These are phyloP conservation scores for Leptopilina syphax DNA, from an alignment of 2,888 invertebrate genomes.

Conservation along the genomic window DNA sequence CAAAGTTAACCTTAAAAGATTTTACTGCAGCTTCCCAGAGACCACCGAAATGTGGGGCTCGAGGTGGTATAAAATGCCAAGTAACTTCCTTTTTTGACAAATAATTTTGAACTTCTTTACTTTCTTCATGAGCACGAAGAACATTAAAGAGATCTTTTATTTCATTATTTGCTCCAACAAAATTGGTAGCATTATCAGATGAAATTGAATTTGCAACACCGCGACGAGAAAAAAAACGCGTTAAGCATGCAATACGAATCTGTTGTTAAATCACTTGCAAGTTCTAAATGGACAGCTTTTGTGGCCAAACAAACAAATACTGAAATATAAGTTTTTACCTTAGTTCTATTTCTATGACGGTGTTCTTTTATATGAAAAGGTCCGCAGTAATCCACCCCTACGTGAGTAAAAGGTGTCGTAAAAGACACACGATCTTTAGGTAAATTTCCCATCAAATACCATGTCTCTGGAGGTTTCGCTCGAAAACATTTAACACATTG, in stretches of 20 bases:
- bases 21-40: no score
- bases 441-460: neutral
- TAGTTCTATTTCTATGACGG: neutral
- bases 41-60: no score
- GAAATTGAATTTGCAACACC: no score
- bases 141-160: no score
- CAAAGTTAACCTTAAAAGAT: no score
- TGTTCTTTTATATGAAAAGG: neutral
- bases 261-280: conserved; percentile 52
- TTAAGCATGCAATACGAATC: conserved; percentile 49
- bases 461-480: neutral
- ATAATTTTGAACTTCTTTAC: no score
- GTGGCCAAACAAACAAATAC: conserved; percentile 58
- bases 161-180: no score
- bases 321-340: conserved; percentile 35
- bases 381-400: neutral
- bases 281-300: conserved; percentile 58
- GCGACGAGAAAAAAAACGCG: no score
- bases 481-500: conserved; percentile 42
- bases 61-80: no score
- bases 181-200: no score
- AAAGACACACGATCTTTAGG: neutral
- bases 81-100: no score
- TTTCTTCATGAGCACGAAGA: no score
- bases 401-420: neutral